Evolutionary conservation across 2,888 invertebrate species (phyloP).

Genomic region (Noctua pronuba): DNA sequence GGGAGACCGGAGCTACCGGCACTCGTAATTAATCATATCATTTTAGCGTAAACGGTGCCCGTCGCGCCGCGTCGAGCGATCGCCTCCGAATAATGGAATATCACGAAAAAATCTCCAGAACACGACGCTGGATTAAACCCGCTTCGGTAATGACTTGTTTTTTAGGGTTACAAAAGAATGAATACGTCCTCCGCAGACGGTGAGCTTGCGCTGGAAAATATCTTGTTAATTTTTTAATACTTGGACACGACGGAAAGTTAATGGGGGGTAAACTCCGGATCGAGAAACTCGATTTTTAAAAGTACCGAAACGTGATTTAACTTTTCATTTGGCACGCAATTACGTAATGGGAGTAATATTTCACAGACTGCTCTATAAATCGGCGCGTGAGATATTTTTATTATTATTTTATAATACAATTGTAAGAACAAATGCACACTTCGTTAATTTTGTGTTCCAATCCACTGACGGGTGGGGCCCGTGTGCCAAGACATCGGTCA

Average conservation of each 20-base stretch:
- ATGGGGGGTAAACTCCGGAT: slow-evolving; percentile 79
- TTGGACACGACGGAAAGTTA: slow-evolving; percentile 78
- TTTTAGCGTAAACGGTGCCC: slow-evolving; percentile 87
- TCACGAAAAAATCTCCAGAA: slow-evolving; percentile 85
- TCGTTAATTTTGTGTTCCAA: slow-evolving; percentile 72
- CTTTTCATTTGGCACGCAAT: slow-evolving; percentile 67
- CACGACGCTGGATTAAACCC: slow-evolving; percentile 87
- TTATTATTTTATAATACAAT: slow-evolving; percentile 50
- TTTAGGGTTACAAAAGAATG: slow-evolving; percentile 89
- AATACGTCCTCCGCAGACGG: slow-evolving; percentile 88
- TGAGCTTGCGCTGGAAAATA: slow-evolving; percentile 75
- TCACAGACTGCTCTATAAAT: slow-evolving; percentile 61
- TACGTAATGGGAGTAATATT: slow-evolving; percentile 60
- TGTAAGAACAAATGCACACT: slow-evolving; percentile 60
- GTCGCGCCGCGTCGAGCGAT: slow-evolving; percentile 82
- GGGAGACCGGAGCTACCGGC: slow-evolving; percentile 80
- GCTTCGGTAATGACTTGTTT: slow-evolving; percentile 90
- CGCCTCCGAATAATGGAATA: slow-evolving; percentile 87
- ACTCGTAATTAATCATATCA: slow-evolving; percentile 89
- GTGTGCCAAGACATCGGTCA: slow-evolving; percentile 75
- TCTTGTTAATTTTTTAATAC: slow-evolving; percentile 87
- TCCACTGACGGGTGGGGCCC: slow-evolving; percentile 48
- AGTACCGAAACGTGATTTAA: slow-evolving; percentile 72
- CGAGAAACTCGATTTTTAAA: slow-evolving; percentile 72
- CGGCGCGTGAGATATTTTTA: slow-evolving; percentile 55